Evolutionary conservation across 2,888 invertebrate genomes (phyloP), one percentile per base, ranked within the genome.

Genomic region (Pyrgus malvae): DNA sequence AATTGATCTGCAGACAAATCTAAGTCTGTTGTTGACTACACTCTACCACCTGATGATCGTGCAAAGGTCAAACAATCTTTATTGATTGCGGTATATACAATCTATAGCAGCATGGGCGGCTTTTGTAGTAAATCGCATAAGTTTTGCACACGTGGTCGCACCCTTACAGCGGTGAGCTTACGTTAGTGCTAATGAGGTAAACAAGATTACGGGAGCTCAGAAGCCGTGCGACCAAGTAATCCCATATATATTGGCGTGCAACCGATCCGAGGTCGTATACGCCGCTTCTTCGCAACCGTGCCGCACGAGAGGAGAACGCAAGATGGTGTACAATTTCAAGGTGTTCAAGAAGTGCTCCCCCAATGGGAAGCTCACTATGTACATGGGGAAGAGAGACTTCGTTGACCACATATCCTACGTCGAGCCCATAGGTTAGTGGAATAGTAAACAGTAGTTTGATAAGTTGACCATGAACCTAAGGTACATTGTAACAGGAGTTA

Each of bases 281-380:
- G 49, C 25, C 54, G 48, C 21, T 53, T 45, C 40, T 42, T 7
- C 56, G 51, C 59, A 60, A 35, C 55, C 27, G 41, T 54, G 49
- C 9, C 16, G 4, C 7, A 0, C 17, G 8, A 38, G 11, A 17
- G 6, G 7, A 11, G 17, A 8, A 37, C 4, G 17, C 27, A 46
- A 21, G 27, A 97, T 97, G 97, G 97, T 97, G 78, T 95, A 94
- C 72, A 97, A 96, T 79, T 97, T 97, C 81, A 95, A 96, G 84
- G 97, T 97, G 75, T 97, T 95, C 85, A 97, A 97, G 86, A 97
- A 97, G 91, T 93, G 94, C 72, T 94, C 97, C 35, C 96, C 97
- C 42, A 97, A 97, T 83, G 95, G 95, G 62, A 96, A 97, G 90
- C 83, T 97, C 68, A 95, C 96, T 33, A 86, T 97, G 67, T 97